Percentiles rank a stretch among this genome's conserved stretches.
These are phyloP conservation scores for Lycocerus yunnanus DNA, from an alignment of 2,888 invertebrate species.

Conservation along the genomic window DNA sequence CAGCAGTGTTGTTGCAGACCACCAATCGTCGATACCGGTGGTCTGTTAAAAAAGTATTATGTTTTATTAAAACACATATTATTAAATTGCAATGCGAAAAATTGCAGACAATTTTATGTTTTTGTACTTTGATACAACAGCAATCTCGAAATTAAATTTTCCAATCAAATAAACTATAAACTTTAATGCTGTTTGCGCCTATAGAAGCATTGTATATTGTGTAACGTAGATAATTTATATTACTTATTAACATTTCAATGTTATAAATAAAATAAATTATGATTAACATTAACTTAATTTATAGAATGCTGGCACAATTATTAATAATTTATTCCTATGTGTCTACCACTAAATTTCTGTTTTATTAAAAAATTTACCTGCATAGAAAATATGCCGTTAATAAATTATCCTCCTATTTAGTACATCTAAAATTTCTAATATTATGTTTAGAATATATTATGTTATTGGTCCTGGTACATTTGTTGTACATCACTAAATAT, in stretches of 20 bases:
- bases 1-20: not conserved
- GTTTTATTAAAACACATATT: not conserved
- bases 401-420: not conserved
- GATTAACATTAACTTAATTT: not conserved
- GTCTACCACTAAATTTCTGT: not conserved
- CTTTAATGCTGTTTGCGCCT: not conserved
- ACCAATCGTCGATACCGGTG: not conserved
- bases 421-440: not conserved
- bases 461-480: not conserved
- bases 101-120: not conserved
- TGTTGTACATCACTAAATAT: not conserved
- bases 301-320: not conserved
- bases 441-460: not conserved
- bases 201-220: not conserved
- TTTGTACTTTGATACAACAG: not conserved
- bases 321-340: not conserved
- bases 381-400: not conserved
- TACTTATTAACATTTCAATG: not conserved
- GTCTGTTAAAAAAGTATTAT: not conserved
- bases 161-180: not conserved
- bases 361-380: not conserved
- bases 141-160: not conserved
- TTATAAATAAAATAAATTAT: not conserved
- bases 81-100: not conserved
- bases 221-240: not conserved